Evolutionary conservation across 2,797 vertebrate species (phyloP).

Genomic region (Taeniopygia guttata): DNA sequence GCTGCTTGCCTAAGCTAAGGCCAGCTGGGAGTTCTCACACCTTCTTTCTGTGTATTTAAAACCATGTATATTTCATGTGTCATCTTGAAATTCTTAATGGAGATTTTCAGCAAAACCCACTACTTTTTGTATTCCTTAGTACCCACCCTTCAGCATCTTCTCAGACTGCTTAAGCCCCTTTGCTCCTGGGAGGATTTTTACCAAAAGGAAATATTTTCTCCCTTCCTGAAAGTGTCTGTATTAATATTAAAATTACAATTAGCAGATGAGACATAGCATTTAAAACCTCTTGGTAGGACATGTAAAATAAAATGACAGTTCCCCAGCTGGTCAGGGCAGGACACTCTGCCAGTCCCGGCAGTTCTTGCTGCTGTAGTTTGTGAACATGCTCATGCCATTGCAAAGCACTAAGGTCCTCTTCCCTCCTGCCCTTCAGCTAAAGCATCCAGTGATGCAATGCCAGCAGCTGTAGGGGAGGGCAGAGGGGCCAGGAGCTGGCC

Average conservation of each 20-base stretch:
- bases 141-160: not conserved
- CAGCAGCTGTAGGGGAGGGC: not conserved
- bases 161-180: not conserved
- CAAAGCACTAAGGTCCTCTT: not conserved
- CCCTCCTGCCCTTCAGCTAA: not conserved
- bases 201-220: not conserved
- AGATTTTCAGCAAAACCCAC: not conserved
- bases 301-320: not conserved
- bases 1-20: not conserved
- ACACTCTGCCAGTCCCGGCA: not conserved
- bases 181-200: not conserved
- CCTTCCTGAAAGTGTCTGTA: not conserved
- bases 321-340: not conserved
- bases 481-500: not conserved
- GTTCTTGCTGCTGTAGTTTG: not conserved
- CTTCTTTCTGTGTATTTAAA: not conserved
- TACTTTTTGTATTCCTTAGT: not conserved
- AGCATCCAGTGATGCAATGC: not conserved
- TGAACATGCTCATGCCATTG: not conserved
- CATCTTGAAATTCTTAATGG: not conserved
- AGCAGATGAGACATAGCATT: not conserved
- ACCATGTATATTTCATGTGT: not conserved
- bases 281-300: not conserved
- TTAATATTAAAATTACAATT: conserved; percentile 29
- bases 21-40: not conserved